Percentiles rank a stretch among this genome's conserved stretches.
These are phyloP conservation scores for Propithecus deckenii DNA, from an alignment of 2,797 vertebrate species.

Conservation along the genomic window DNA sequence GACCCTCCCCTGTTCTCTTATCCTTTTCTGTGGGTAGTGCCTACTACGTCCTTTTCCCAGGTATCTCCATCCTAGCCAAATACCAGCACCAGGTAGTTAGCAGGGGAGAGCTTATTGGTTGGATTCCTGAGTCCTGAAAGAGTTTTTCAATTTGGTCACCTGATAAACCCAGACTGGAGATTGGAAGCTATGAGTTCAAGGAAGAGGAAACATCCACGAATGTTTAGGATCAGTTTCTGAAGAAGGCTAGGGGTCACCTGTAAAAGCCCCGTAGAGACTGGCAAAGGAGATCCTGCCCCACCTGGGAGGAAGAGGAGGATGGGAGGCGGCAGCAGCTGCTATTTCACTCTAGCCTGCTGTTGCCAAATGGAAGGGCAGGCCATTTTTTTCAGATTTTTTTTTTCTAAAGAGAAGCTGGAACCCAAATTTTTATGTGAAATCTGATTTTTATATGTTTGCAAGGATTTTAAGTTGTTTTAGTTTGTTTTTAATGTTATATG, in stretches of 20 bases:
- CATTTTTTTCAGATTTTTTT: not conserved
- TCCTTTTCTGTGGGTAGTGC: not conserved
- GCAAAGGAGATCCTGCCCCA: not conserved
- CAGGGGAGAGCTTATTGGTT: not conserved
- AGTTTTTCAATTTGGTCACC: not conserved
- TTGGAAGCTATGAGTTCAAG: not conserved
- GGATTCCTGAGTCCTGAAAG: not conserved
- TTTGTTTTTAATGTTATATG: not conserved
- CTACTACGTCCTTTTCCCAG: not conserved
- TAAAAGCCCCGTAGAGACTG: not conserved
- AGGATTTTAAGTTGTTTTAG: constrained; percentile 14
- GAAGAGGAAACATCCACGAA: not conserved
- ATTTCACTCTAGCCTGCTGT: too few species aligned
- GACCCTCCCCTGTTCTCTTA: not conserved
- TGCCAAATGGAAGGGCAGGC: not conserved
- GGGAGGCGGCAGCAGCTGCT: not conserved
- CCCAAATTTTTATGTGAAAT: not conserved
- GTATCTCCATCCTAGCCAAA: not conserved
- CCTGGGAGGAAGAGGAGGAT: not conserved
- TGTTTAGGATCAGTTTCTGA: not conserved
- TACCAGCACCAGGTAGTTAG: not conserved
- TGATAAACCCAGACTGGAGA: not conserved
- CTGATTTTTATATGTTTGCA: not conserved
- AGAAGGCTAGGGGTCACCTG: not conserved
- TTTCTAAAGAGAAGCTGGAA: not conserved